Evolutionary conservation across 2,113 vertebrate species (phyloP).

Genomic region (Plestiodon gilberti): DNA sequence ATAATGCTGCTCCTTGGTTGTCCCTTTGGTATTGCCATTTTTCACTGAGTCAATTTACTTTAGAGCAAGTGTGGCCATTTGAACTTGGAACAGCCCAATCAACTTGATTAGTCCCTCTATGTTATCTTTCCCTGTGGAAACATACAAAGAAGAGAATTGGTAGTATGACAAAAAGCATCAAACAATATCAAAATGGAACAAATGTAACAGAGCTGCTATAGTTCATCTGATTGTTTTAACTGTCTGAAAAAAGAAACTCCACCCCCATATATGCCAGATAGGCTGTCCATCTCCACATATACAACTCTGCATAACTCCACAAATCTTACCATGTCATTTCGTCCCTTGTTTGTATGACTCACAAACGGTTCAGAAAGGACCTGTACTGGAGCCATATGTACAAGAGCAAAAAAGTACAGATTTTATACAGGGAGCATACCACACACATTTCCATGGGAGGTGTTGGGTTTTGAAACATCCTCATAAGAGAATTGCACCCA

Average conservation of each 20-base stretch:
- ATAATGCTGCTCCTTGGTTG: not conserved
- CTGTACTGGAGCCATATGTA: not conserved
- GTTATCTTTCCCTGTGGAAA: not conserved
- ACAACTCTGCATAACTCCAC: no score
- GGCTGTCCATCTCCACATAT: fast-evolving
- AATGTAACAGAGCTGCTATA: not conserved
- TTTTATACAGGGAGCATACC: not conserved
- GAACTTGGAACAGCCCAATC: not conserved
- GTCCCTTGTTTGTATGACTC: not conserved
- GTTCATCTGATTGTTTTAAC: not conserved
- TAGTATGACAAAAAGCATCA: not conserved
- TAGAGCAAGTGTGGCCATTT: not conserved
- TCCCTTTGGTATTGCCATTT: not conserved
- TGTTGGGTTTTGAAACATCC: not conserved
- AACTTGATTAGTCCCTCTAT: not conserved
- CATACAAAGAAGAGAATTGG: not conserved
- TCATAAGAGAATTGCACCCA: not conserved
- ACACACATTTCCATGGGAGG: not conserved
- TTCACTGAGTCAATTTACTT: not conserved
- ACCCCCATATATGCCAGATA: fast-evolving
- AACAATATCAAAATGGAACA: not conserved
- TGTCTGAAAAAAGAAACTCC: not conserved
- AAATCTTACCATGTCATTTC: fast-evolving
- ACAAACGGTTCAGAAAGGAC: not conserved
- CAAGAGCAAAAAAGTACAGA: not conserved